A percentile compares a stretch with the other conserved stretches of the same genome.
Conservation (phyloP, 2,888 invertebrate species). For the Calameuta idolon region DNA sequence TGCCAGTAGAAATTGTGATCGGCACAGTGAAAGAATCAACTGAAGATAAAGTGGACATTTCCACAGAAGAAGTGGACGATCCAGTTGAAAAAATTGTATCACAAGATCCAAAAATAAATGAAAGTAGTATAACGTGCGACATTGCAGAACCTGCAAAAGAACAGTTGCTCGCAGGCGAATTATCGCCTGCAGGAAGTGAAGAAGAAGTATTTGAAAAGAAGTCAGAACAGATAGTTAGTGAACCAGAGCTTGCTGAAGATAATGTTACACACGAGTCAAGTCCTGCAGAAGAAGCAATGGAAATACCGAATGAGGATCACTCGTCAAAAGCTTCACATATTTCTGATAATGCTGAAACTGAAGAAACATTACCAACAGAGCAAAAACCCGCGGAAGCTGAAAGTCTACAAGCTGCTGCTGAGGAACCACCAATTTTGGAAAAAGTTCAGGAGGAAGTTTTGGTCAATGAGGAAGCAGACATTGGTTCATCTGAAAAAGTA, state of each 20-base stretch:
- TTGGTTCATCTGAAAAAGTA: not conserved
- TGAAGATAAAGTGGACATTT: not conserved
- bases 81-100: not conserved
- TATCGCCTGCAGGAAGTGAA: not conserved
- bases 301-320: not conserved
- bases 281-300: not conserved
- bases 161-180: not conserved
- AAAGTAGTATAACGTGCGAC: not conserved
- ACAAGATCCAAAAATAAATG: not conserved
- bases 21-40: not conserved
- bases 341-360: not conserved
- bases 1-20: not conserved
- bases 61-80: not conserved
- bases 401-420: not conserved
- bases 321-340: not conserved
- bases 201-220: not conserved
- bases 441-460: not conserved
- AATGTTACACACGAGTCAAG: not conserved
- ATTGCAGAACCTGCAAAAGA: not conserved
- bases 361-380: not conserved
- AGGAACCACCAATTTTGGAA: not conserved
- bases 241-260: not conserved
- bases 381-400: not conserved
- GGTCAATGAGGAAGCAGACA: not conserved
- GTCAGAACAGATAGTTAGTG: not conserved